Base-by-base conservation (phyloP, 2,888 invertebrate genomes). In the Schizaphis graminum region DNA sequence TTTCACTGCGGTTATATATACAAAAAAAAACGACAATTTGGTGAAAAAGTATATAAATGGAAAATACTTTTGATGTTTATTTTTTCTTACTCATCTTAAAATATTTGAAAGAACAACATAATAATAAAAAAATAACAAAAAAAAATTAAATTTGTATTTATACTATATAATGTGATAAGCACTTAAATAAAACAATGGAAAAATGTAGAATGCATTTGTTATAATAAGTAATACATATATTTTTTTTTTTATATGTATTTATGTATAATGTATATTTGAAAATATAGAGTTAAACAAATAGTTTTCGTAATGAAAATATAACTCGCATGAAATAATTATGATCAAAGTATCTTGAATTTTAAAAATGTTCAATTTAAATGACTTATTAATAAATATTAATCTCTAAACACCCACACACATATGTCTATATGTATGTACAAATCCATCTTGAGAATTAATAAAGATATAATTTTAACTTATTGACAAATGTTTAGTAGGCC, bases 61-160 rank as follows among this genome's bases (percentile, higher is more conserved):
- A 77, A 77, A 77, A 77, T 77, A 41, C 77, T 77, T 77, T 77
- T 77, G 77, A 77, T 77, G 77, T 35, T 77, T 77, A 53, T 77
- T 77, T 67, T 77, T 77, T n/a, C 21, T 77, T 77, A 77, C 77
- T 35, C 77, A 35, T 77, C 21, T 77, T 35, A 35, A 41, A 77
- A 77, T 77, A 77, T 77, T 35, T 35, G 77, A 35, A 35, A 77
- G 4, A 21, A 35, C 35, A 35, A 77, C 77, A 21, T 8, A 41
- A 77, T 8, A 77, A 77, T 24, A 77, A 77, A 77, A 35, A 35
- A 67, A 61, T 28, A 28, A 67, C 5, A 8, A 5, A n/a, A 67
- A n/a, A n/a, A 67, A 67, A 67, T 35, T 77, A 8, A 77, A 77
- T 77, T 77, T 77, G 7, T 35, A 77, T 77, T 77, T 35, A 77